Evolutionary conservation across 2,888 invertebrate genomes (phyloP).

Genomic region (Hydrotaea diabolus): DNA sequence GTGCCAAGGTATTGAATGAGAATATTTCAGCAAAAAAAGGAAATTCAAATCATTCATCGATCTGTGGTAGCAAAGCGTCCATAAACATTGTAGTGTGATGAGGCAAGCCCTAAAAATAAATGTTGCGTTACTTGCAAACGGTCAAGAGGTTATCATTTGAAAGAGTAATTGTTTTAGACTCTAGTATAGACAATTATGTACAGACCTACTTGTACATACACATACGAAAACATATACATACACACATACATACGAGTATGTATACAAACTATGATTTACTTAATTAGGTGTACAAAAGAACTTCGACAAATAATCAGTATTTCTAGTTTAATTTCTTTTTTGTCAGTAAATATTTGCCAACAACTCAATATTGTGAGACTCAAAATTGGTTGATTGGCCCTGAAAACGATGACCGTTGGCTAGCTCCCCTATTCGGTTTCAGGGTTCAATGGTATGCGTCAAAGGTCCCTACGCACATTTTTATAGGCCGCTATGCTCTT

Average conservation of each 20-base stretch:
- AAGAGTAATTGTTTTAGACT: constrained; percentile 51
- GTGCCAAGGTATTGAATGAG: neutral
- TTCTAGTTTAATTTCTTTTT: neutral
- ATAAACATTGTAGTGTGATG: constrained; percentile 31
- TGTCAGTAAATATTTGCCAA: neutral
- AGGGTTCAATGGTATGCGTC: neutral
- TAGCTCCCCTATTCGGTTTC: neutral
- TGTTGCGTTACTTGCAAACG: constrained; percentile 49
- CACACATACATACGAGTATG: neutral
- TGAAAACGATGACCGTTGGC: neutral
- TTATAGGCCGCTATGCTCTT: no score
- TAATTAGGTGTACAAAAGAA: neutral
- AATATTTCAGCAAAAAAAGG: neutral
- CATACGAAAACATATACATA: neutral
- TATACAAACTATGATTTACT: neutral
- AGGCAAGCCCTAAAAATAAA: constrained; percentile 61
- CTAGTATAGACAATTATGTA: neutral
- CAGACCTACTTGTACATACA: neutral
- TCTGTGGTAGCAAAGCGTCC: neutral
- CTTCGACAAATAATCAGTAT: neutral
- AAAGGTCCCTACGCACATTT: no score
- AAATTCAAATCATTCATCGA: constrained; percentile 6
- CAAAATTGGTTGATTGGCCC: neutral
- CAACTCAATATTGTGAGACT: neutral
- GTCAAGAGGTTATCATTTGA: constrained; percentile 59